These are phyloP conservation scores for Thaumetopoea pityocampa DNA, from an alignment of 1,140 invertebrate genomes.

Conservation along the genomic window DNA sequence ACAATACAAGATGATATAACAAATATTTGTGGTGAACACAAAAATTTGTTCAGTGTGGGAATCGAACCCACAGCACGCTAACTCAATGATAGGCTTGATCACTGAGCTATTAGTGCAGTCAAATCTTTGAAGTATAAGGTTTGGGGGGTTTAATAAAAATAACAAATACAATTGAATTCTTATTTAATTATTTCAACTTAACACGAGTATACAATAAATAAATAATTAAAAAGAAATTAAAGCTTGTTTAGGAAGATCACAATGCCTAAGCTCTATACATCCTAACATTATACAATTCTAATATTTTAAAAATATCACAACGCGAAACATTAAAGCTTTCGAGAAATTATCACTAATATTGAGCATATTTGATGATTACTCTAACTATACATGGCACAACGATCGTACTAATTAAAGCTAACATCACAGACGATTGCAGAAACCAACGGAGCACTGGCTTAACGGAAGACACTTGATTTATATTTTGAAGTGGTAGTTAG, in stretches of 20 bases:
- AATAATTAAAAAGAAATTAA: constrained; percentile 62
- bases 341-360: constrained; percentile 59
- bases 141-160: constrained; percentile 2
- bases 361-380: constrained; percentile 44
- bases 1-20: too few relatives aligned
- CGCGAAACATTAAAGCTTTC: constrained; percentile 64
- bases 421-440: constrained; percentile 72
- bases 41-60: too few relatives aligned
- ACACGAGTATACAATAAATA: constrained; percentile 34
- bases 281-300: constrained; percentile 54
- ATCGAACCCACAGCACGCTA: too few relatives aligned
- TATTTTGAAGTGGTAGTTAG: constrained; percentile 49
- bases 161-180: constrained; percentile 9
- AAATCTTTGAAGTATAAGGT: constrained; percentile 8
- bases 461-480: constrained; percentile 75
- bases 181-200: constrained; percentile 40
- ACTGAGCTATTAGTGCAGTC: too few relatives aligned
- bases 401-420: constrained; percentile 66
- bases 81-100: too few relatives aligned
- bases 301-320: constrained; percentile 58
- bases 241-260: constrained; percentile 60
- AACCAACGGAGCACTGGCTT: constrained; percentile 73
- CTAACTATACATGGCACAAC: constrained; percentile 62
- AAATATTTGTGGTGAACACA: too few relatives aligned
- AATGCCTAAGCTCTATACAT: constrained; percentile 41